A percentile compares a stretch with the other conserved stretches of the same genome.
Conservation (phyloP, 2,113 vertebrate species). For the Cichladusa arquata region DNA sequence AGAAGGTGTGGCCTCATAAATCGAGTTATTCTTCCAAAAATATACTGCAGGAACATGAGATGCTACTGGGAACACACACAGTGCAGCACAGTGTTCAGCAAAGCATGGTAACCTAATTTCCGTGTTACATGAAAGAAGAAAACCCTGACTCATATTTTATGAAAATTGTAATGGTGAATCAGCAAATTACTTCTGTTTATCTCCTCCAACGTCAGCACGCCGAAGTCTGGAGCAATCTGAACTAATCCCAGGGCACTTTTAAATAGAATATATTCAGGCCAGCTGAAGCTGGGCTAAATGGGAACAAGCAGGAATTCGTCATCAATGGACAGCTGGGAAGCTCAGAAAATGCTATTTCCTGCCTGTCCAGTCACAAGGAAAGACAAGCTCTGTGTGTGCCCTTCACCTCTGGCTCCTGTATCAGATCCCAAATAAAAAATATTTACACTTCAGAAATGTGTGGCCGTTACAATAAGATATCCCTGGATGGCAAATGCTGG, state of each 20-base stretch:
- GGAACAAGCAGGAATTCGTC: slow-evolving; percentile 1
- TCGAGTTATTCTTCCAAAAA: slow-evolving; percentile 39
- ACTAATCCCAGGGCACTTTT: slow-evolving; percentile 19
- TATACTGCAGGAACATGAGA: not conserved
- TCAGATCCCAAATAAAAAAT: not conserved
- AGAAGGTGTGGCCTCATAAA: not conserved
- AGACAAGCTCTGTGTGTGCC: not conserved
- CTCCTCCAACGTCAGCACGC: slow-evolving; percentile 27
- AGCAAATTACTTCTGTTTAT: slow-evolving; percentile 59
- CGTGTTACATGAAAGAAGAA: slow-evolving; percentile 29
- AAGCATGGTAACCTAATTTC: slow-evolving; percentile 61
- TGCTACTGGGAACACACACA: slow-evolving; percentile 27
- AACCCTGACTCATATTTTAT: slow-evolving; percentile 63
- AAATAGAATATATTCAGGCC: not conserved
- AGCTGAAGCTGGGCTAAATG: slow-evolving; percentile 6
- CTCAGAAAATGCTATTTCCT: slow-evolving; percentile 9
- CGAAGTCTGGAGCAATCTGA: slow-evolving; percentile 53
- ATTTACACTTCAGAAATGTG: not conserved
- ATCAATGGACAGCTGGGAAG: not conserved
- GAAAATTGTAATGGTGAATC: slow-evolving; percentile 54
- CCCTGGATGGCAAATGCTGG: not conserved
- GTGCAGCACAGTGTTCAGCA: slow-evolving; percentile 23
- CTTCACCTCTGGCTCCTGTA: not conserved
- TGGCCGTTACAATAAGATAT: not conserved
- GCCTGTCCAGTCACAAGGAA: not conserved